Evolutionary conservation across 2,888 invertebrate species (phyloP).

Genomic region (Melieria omissa): DNA sequence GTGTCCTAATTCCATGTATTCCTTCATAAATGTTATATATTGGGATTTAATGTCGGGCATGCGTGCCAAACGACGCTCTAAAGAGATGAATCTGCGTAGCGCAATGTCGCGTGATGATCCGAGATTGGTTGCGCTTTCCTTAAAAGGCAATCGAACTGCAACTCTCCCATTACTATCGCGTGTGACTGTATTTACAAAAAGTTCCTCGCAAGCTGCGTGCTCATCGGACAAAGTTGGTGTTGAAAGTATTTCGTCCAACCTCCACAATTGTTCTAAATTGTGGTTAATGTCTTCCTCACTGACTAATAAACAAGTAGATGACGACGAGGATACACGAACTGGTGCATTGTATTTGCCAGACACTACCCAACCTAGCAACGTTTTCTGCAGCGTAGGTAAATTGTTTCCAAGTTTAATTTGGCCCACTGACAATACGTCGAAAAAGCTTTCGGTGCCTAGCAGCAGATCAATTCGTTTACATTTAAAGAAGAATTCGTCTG

Average conservation of each 20-base stretch:
- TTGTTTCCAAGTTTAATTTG: constrained; percentile 38
- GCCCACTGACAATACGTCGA: constrained; percentile 38
- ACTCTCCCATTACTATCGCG: constrained; percentile 12
- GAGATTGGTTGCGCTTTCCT: constrained; percentile 33
- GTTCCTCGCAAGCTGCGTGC: constrained; percentile 31
- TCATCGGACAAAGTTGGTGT: constrained; percentile 22
- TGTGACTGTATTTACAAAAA: constrained; percentile 19
- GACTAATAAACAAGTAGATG: constrained; percentile 1
- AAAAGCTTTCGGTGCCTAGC: constrained; percentile 39
- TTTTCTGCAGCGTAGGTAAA: constrained; percentile 38
- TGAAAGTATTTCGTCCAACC: constrained; percentile 25
- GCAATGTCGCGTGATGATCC: constrained; percentile 39
- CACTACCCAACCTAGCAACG: constrained; percentile 38
- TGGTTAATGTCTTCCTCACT: constrained; percentile 13
- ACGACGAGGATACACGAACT: neutral
- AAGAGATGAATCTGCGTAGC: constrained; percentile 29
- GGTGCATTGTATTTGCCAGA: constrained; percentile 26
- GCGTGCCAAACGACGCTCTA: constrained; percentile 35
- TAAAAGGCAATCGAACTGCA: constrained; percentile 37
- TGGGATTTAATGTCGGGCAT: constrained; percentile 26
- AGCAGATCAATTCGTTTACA: constrained; percentile 38
- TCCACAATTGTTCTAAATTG: no score
- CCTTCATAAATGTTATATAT: constrained; percentile 41
- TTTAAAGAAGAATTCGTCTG: constrained; percentile 38
- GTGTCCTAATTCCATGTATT: constrained; percentile 64